Evolutionary conservation across 2,113 vertebrate genomes (phyloP).

Genomic region (Odobenus rosmarus): DNA sequence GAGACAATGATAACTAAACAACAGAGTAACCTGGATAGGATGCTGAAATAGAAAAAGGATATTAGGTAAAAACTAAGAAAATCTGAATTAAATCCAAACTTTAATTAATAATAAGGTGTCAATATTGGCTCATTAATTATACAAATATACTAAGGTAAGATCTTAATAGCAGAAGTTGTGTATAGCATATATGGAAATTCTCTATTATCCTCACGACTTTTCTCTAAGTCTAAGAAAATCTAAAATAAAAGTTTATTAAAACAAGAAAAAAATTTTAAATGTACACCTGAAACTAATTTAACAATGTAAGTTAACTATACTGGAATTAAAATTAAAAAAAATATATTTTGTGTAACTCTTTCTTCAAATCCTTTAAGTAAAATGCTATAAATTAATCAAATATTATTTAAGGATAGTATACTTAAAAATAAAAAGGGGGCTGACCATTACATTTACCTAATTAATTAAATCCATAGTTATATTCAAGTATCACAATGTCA

Average conservation of each 20-base stretch:
- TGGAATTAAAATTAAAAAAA: background rate
- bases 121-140: background rate
- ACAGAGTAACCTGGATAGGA: too few species aligned
- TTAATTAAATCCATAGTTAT: background rate
- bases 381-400: background rate
- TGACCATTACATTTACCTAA: background rate
- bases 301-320: background rate
- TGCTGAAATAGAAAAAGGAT: background rate
- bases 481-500: background rate
- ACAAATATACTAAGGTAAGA: background rate
- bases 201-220: background rate
- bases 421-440: background rate
- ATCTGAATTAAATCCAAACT: background rate
- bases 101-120: background rate
- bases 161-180: background rate
- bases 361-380: background rate
- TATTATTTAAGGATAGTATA: background rate
- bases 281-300: background rate
- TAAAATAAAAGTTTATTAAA: background rate
- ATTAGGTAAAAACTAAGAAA: background rate
- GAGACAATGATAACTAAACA: background rate
- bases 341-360: background rate
- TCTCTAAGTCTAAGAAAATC: background rate
- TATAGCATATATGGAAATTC: background rate
- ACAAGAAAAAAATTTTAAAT: background rate